Conservation (phyloP, 2,113 vertebrate genomes). For the Oophaga pumilio region DNA sequence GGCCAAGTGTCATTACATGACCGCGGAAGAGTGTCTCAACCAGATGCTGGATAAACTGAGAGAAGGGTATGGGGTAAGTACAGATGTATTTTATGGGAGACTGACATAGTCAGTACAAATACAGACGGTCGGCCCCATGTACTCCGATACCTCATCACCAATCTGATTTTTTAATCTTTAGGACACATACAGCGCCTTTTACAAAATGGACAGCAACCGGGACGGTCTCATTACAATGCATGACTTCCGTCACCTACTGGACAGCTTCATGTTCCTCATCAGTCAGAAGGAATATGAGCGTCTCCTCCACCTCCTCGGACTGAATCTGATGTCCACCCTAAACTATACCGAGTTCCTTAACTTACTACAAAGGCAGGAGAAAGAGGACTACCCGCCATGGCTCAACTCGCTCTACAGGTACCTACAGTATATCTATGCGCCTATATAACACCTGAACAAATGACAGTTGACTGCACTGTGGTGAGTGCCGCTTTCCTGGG, state of each 20-base stretch:
- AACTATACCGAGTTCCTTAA: slow-evolving; percentile 70
- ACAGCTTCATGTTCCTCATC: slow-evolving; percentile 65
- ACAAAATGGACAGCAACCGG: slow-evolving; percentile 67
- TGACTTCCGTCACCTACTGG: slow-evolving; percentile 65
- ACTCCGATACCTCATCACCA: too few species aligned
- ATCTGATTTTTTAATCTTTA: slow-evolving; percentile 58
- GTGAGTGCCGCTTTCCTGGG: neutral
- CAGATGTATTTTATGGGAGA: neutral
- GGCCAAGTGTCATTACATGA: slow-evolving; percentile 50
- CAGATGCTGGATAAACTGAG: slow-evolving; percentile 67
- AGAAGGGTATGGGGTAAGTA: slow-evolving; percentile 66
- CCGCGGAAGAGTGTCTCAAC: slow-evolving; percentile 69
- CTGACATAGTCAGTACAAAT: neutral
- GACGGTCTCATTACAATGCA: slow-evolving; percentile 65
- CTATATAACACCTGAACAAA: too few species aligned
- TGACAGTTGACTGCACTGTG: neutral
- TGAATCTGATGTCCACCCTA: slow-evolving; percentile 61
- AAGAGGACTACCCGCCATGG: slow-evolving; percentile 19
- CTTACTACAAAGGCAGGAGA: slow-evolving; percentile 61
- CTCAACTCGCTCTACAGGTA: slow-evolving; percentile 41
- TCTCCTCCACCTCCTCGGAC: slow-evolving; percentile 67
- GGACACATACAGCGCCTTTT: slow-evolving; percentile 74
- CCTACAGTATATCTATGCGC: neutral
- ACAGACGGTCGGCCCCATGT: neutral
- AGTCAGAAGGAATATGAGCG: slow-evolving; percentile 65